Base-by-base conservation (phyloP, 1,140 invertebrate species). In the Aphis craccivora region DNA sequence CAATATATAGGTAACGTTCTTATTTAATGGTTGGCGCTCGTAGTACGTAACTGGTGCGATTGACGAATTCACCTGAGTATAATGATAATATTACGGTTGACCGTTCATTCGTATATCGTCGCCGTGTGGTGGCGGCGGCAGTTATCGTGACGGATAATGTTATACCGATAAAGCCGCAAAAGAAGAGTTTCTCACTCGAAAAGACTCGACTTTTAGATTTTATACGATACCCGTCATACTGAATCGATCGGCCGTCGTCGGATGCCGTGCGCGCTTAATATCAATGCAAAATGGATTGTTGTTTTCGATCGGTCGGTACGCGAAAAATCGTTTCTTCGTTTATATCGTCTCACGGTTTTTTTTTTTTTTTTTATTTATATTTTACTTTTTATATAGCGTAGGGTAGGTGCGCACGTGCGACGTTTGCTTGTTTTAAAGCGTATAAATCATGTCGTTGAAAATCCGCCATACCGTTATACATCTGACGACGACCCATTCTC, bases 371-470 rank as follows among this genome's bases (percentile, higher is more conserved):
- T 83, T 83, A 43, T 40, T 67, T 30, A 23, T 53, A 22, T 55
- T 60, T 60, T 67, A n/a, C 40, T 83, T 81, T 37, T 37, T 83
- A 40, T 40, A 51, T 51, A 25, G 23, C 83, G 8, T 11, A 37
- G 23, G 8, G 22, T 37, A 9, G 2, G 22, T n/a, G 43, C 43
- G 25, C 43, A 45, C 86, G 60, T n/a, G 86, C 87, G 48, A 45
- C n/a, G 55, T 90, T 55, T 23, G 53, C 51, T 90, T 40, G 88
- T 90, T 90, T 90, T 53, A 45, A 51, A 81, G 43, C 90, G 90
- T 81, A 91, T 91, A 91, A 91, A 91, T 91, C 90, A 81, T 81
- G 89, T 67, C 37, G 37, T 67, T 23, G 43, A 91, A 91, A 91
- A 91, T 55, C 55, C 23, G 11, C 51, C 88, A 25, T 87, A 87